Percentiles rank a stretch among this genome's conserved stretches.
phyloP scores from a whole-genome alignment of 2,797 vertebrate species.

The Enteromius argenteus region DNA sequence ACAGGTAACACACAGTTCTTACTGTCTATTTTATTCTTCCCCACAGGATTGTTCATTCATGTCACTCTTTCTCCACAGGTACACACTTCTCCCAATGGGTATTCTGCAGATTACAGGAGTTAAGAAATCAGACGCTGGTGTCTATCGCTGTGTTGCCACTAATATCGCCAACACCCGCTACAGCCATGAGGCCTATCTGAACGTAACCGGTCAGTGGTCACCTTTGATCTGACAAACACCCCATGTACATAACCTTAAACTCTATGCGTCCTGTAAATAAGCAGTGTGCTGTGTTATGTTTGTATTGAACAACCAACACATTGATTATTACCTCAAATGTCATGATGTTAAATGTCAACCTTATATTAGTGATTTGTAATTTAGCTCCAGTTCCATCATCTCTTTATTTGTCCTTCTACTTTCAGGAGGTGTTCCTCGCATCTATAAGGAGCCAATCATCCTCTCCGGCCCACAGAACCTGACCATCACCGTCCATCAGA shows the following conservation, averaged over 20 bases:
- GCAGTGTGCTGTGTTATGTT: neutral
- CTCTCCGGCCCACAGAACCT: conserved; percentile 83
- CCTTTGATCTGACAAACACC: conserved; percentile 3
- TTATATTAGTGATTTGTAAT: conserved; percentile 20
- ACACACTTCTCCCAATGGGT: conserved; percentile 81
- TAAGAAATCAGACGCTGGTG: conserved; percentile 70
- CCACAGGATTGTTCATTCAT: neutral
- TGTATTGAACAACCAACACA: conserved; percentile 1
- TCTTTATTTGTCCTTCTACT: conserved; percentile 7
- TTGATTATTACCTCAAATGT: conserved; percentile 32
- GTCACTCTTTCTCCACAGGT: conserved; percentile 66
- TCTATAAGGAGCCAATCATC: conserved; percentile 81
- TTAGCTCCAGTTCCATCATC: conserved; percentile 8
- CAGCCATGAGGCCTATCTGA: conserved; percentile 79
- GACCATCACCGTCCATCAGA: conserved; percentile 80
- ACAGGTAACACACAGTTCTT: conserved; percentile 63
- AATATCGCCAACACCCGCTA: conserved; percentile 78
- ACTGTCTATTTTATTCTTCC: neutral
- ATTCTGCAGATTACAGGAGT: conserved; percentile 79
- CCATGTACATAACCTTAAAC: conserved; percentile 9
- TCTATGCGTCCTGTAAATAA: neutral
- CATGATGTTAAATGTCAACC: conserved; percentile 16
- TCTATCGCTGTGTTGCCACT: conserved; percentile 75
- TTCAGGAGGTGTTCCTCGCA: conserved; percentile 66
- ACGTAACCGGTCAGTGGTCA: conserved; percentile 71